Evolutionary conservation across 1,140 invertebrate genomes (phyloP).

Genomic region (Phymorhynchus buccinoides): DNA sequence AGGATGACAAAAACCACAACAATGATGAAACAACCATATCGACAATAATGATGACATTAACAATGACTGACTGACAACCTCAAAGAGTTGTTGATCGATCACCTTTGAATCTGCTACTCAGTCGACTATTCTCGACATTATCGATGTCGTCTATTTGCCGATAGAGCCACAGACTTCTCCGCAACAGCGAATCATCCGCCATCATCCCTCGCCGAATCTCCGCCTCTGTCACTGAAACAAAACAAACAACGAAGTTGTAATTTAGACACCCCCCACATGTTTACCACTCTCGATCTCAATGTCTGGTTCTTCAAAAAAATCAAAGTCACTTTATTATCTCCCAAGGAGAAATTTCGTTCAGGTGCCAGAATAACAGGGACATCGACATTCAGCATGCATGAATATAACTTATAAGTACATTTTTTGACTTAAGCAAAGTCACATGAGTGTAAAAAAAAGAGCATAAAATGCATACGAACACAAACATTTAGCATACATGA

Average conservation of each 20-base stretch:
- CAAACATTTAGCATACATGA: not conserved
- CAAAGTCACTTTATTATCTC: too few relatives aligned
- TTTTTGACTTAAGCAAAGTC: too few relatives aligned
- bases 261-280: not conserved
- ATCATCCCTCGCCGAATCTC: conserved; percentile 58
- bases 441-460: too few relatives aligned
- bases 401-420: too few relatives aligned
- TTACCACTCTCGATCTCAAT: too few relatives aligned
- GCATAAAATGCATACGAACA: not conserved
- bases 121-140: conserved; percentile 39
- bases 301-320: too few relatives aligned
- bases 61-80: not conserved
- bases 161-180: conserved; percentile 61
- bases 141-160: conserved; percentile 61
- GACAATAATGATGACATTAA: too few relatives aligned
- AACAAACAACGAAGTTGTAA: not conserved
- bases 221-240: conserved; percentile 60
- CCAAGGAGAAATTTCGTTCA: too few relatives aligned
- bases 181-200: conserved; percentile 29
- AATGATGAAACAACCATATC: too few relatives aligned
- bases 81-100: not conserved
- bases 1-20: too few relatives aligned
- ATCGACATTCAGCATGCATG: not conserved
- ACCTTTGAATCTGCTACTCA: conserved; percentile 60
- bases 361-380: not conserved